Evolutionary conservation across 2,888 invertebrate species (phyloP), one percentile per base, ranked within the genome.

Genomic region (Xestia ashworthii): DNA sequence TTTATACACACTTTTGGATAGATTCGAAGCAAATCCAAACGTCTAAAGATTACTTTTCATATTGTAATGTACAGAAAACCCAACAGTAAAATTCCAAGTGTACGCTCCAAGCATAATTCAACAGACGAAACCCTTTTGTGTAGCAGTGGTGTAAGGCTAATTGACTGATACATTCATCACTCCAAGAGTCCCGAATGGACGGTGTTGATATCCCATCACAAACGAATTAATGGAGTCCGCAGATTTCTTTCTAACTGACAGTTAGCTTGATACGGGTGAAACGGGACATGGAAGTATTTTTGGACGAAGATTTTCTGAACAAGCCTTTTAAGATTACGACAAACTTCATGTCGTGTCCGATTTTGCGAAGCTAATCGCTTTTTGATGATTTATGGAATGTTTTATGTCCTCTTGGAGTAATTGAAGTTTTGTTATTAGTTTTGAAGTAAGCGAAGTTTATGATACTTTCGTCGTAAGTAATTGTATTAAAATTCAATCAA

Each of bases 191-290:
- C 65, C 46, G 53, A 68, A 71, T 76, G 62, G n/a, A 32, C 41
- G 66, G 38, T 73, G 80, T 76, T 88, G 81, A 83, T 84, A 79
- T 79, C 70, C 66, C 75, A 69, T 85, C 76, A 81, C 84, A 86
- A 80, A 82, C 68, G 75, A 75, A 77, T 85, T 81, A 81, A 85
- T 81, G 82, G 78, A 85, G 41, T 68, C 71, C 25, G 53, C 73
- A 72, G 79, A 85, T 86, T 86, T 82, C 82, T 84, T 87, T 77
- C 69, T 48, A 79, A 78, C 79, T 71, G 85, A 80, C 87, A 84
- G 48, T 82, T 75, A 44, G 25, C 65, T 48, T 82, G 87, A 87
- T 78, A 71, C 55, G 80, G 80, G 84, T 76, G 55, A 72, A 82
- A 50, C 41, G 83, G 64, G 71, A 78, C 41, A 50, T 68, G 32